phyloP scores from a whole-genome alignment of 2,797 vertebrate species.

The Psittacula echo region DNA sequence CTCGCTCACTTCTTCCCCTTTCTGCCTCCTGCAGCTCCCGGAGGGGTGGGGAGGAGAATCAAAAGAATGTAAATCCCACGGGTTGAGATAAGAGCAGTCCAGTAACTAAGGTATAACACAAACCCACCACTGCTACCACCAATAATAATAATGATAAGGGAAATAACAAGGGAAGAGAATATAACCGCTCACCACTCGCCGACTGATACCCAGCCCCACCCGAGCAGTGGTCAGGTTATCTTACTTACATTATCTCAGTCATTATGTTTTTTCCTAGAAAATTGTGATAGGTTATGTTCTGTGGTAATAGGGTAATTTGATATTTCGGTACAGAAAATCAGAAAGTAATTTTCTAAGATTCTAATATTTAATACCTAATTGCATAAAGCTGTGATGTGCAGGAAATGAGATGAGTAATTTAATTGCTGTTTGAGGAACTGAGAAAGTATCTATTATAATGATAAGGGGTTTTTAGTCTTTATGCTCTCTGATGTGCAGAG shows the following conservation, averaged over 20 bases:
- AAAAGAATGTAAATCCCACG: background rate
- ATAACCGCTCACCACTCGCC: background rate
- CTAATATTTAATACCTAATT: background rate
- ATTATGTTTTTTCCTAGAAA: background rate
- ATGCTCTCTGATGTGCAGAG: background rate
- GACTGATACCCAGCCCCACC: background rate
- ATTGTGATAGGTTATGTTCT: background rate
- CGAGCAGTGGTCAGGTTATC: background rate
- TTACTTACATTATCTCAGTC: rapidly evolving
- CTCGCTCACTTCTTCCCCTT: background rate
- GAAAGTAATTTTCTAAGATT: background rate
- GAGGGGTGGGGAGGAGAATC: background rate
- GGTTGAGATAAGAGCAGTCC: background rate
- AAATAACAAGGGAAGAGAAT: background rate
- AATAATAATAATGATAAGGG: background rate
- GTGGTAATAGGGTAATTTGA: background rate
- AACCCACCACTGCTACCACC: background rate
- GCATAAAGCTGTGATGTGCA: background rate
- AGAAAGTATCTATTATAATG: background rate
- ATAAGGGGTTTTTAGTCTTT: background rate
- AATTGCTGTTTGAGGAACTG: background rate
- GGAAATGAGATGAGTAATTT: background rate
- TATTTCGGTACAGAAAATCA: background rate
- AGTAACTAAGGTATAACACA: background rate
- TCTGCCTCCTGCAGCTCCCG: background rate